Percentiles rank a stretch among this genome's conserved stretches.
phyloP scores from a whole-genome alignment of 2,113 vertebrate genomes.

The Carlito syrichta region DNA sequence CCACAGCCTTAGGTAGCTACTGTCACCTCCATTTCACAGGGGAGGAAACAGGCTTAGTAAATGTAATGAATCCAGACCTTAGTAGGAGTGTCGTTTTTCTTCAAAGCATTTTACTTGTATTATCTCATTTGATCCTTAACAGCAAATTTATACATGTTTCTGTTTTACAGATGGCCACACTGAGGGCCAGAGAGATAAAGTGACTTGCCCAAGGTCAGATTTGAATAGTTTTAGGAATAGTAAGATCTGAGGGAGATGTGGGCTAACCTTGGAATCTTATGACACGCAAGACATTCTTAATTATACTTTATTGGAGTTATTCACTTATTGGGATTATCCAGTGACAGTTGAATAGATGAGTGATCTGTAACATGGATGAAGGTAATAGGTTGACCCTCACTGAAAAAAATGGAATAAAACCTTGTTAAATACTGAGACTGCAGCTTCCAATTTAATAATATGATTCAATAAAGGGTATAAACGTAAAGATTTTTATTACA shows the following conservation, averaged over 20 bases:
- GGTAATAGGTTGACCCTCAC: neutral
- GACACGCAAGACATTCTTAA: neutral
- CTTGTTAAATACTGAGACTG: neutral
- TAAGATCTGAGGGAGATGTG: neutral
- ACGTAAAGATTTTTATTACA: neutral
- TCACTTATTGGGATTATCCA: neutral
- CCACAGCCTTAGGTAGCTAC: neutral
- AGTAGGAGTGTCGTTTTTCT: neutral
- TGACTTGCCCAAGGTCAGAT: neutral
- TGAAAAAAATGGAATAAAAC: neutral
- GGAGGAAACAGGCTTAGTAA: neutral
- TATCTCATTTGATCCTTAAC: neutral
- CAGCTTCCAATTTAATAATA: neutral
- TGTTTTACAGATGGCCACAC: neutral
- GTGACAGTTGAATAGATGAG: neutral
- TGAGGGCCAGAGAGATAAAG: neutral
- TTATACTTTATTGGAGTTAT: neutral
- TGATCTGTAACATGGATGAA: neutral
- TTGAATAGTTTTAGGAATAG: conserved; percentile 6
- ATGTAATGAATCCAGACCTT: neutral
- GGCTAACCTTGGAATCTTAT: neutral
- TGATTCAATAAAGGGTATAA: neutral
- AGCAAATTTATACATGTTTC: neutral
- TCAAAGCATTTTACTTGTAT: neutral
- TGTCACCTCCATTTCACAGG: neutral